Base-by-base conservation (phyloP, 2,113 vertebrate species). In the Polyodon spathula region DNA sequence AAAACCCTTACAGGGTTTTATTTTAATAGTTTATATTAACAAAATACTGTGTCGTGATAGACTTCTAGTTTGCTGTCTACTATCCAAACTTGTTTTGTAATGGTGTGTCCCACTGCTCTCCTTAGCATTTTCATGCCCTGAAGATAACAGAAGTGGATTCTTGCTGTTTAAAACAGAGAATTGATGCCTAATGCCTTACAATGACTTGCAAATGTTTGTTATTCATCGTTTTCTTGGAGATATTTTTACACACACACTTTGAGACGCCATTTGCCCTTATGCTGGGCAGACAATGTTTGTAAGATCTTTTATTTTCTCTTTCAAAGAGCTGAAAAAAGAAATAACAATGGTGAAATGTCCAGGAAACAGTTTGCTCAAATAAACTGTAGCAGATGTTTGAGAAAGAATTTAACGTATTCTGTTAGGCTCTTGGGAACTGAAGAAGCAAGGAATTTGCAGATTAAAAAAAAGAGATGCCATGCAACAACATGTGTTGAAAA, bases 321-420 rank as follows among this genome's bases (percentile, higher is more conserved):
- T 67, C 55, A 54, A 63, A 75, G 63, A 63, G 60, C 54, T 53
- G 39, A 71, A 63, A 48, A 63, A 61, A 71, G 43, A 58, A 71
- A 74, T 60, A 63, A 65, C 60, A 57, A 62, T 67, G 37, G 58
- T 52, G 66, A 64, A 64, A 62, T 14, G 12, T 70, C 16, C 52
- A 69, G 65, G 69, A 53, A 73, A 57, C 59, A 50, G 59, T 71
- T 76, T 53, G 66, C 63, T 64, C 73, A 72, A 59, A 62, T 70
- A 70, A 78, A 71, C 60, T 59, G 65, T 56, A 78, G 73, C 69
- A 83, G 71, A 78, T 71, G 67, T 73, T 70, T 66, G n/a, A 58
- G 61, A 41, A 63, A 57, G 37, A 60, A 60, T 37, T 40, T 38
- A 61, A 67, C 52, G 60, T 8, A 64, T 66, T 72, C 61, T 60